Evolutionary conservation across 2,797 vertebrate genomes (phyloP).

Genomic region (Helarctos malayanus): DNA sequence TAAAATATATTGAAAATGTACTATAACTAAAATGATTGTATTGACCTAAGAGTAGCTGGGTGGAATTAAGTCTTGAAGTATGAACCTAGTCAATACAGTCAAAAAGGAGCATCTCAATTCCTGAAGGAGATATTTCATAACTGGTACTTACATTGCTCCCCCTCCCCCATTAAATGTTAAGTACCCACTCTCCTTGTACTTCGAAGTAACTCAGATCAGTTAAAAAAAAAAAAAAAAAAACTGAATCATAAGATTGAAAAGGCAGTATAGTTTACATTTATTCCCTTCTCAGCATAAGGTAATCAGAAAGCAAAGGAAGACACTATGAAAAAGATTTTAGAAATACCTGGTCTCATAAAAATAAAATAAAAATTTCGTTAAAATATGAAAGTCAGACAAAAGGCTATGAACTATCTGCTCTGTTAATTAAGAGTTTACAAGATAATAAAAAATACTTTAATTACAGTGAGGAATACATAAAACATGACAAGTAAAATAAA

Average conservation of each 20-base stretch:
- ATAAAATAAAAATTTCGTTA: not conserved
- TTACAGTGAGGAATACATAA: not conserved
- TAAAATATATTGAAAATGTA: conserved; percentile 25
- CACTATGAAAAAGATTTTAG: not conserved
- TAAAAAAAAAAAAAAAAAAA: not conserved
- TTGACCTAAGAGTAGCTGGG: not conserved
- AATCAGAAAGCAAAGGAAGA: not conserved
- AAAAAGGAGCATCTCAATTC: not conserved
- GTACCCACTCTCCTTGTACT: not conserved
- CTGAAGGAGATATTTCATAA: not conserved
- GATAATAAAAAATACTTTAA: conserved; percentile 32
- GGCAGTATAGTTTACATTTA: not conserved
- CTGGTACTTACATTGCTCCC: not conserved
- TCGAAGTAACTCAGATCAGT: not conserved
- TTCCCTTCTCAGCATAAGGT: not conserved
- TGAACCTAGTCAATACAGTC: not conserved
- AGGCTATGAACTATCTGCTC: not conserved
- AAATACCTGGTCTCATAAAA: conserved; percentile 30
- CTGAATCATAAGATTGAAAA: not conserved
- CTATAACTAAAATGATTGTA: not conserved
- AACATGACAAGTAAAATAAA: not conserved
- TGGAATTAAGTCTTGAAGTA: conserved; percentile 46
- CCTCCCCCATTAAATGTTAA: conserved; percentile 22
- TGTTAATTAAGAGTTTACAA: conserved; percentile 14
- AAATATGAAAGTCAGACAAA: conserved; percentile 47